Conservation (phyloP, 1,140 invertebrate species). For the Dinoponera quadriceps region DNA sequence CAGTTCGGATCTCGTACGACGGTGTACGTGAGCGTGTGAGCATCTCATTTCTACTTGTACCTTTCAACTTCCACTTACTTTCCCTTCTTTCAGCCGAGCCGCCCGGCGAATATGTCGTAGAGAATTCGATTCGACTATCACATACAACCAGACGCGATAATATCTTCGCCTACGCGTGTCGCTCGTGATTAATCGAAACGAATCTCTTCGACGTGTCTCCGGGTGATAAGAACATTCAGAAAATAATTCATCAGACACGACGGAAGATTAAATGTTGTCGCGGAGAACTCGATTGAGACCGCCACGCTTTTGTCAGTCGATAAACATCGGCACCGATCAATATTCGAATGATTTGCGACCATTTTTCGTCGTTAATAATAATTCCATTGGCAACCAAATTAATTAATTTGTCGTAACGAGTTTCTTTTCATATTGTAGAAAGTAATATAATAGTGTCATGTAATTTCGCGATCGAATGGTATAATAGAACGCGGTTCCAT, state of each 20-base stretch:
- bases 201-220: too few relatives aligned
- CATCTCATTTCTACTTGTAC: slow-evolving; percentile 19
- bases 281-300: not conserved
- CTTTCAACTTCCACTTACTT: slow-evolving; percentile 36
- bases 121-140: slow-evolving; percentile 10
- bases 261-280: slow-evolving; percentile 3
- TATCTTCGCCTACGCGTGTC: not conserved
- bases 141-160: slow-evolving; percentile 21
- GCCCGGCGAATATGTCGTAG: not conserved
- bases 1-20: slow-evolving; percentile 65
- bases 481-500: slow-evolving; percentile 4
- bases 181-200: not conserved
- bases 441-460: slow-evolving; percentile 12
- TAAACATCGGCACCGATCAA: slow-evolving; percentile 21
- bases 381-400: slow-evolving; percentile 2
- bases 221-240: not conserved
- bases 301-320: not conserved
- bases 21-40: slow-evolving; percentile 51
- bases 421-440: slow-evolving; percentile 14
- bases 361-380: slow-evolving; percentile 22
- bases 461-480: not conserved
- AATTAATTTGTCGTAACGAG: slow-evolving; percentile 40
- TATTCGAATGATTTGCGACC: not conserved
- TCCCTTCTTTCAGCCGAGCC: not conserved
- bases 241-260: not conserved